Conservation (phyloP, 1,140 invertebrate genomes). For the Antheraea mylitta region DNA sequence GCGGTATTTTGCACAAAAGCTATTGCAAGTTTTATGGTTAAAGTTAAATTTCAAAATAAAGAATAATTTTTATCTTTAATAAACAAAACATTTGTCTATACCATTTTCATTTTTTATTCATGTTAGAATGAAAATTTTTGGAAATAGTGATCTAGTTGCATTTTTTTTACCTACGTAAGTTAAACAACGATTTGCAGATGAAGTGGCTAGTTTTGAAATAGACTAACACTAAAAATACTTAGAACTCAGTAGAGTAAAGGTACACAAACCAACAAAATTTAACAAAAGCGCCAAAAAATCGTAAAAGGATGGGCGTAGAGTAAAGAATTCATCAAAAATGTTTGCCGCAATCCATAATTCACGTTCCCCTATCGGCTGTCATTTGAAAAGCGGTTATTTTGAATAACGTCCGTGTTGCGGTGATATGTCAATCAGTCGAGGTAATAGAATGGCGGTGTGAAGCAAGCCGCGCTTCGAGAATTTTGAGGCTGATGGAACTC, state of each 20-base stretch:
- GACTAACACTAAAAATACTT: no score
- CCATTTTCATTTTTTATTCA: no score
- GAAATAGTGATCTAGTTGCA: no score
- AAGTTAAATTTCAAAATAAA: no score
- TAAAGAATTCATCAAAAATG: conserved; percentile 3
- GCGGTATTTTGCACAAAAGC: not conserved
- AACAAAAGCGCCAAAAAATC: conserved; percentile 5
- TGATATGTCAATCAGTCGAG: conserved; percentile 2
- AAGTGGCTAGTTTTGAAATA: no score
- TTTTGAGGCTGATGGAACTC: not conserved
- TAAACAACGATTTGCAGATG: no score
- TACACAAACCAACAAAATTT: not conserved
- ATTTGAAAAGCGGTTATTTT: conserved; percentile 4
- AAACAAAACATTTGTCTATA: no score
- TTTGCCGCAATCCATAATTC: conserved; percentile 4
- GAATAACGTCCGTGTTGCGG: conserved; percentile 3
- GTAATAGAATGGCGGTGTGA: not conserved
- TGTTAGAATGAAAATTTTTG: no score
- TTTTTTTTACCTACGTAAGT: no score
- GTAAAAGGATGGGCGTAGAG: not conserved
- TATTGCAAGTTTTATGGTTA: no score
- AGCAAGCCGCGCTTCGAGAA: not conserved
- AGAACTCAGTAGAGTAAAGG: no score
- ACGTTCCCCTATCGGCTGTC: not conserved
- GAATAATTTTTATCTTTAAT: no score